Base-by-base conservation (phyloP, 2,113 vertebrate genomes). In the Sporophila hypoxantha region DNA sequence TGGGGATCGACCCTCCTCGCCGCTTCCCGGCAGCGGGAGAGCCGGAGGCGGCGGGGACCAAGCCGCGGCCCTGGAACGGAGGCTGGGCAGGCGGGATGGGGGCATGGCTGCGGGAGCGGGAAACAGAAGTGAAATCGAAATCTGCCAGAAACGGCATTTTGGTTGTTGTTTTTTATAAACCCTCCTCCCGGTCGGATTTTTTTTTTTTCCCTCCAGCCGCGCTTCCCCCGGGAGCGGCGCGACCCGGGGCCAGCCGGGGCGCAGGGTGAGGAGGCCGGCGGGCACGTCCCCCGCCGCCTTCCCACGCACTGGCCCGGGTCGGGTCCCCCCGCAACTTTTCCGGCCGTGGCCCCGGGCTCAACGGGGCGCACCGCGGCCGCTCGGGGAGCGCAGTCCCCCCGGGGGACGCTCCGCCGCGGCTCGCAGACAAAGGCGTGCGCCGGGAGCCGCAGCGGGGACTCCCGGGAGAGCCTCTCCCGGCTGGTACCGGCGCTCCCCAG, bases 111-210 rank as follows among this genome's bases (percentile, higher is more conserved):
- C 25, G 26, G 89, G 82, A 92, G 77, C 87, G 85, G 85, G 90
- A 89, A 91, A 90, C 86, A 93, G 93, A 93, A 93, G 81, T 90
- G 91, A 91, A 91, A 94, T 82, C 87, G 87, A 88, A 91, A 93
- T 88, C n/a, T 53, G 41, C 53, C 79, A 76, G 39, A 83, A 89
- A 64, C 60, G 32, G 20, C 9, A 3, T 84, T 77, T 74, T 65
- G 68, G 39, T 61, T 62, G 29, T 47, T 70, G 37, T 55, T 84
- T 87, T 74, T 62, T 3, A 12, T 13, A 69, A 88, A 7, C n/a
- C 50, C 26, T 77, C 13, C 46, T 50, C 29, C 12, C 47, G 6
- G 5, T 1, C 17, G 2, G 8, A 1, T 20, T 42, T 56, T 26
- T 42, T 26, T 41, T 20, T 6, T 5, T 0, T 6, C 6, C 5